Base-by-base conservation (phyloP, 2,797 vertebrate genomes). In the Myotis findleyi region DNA sequence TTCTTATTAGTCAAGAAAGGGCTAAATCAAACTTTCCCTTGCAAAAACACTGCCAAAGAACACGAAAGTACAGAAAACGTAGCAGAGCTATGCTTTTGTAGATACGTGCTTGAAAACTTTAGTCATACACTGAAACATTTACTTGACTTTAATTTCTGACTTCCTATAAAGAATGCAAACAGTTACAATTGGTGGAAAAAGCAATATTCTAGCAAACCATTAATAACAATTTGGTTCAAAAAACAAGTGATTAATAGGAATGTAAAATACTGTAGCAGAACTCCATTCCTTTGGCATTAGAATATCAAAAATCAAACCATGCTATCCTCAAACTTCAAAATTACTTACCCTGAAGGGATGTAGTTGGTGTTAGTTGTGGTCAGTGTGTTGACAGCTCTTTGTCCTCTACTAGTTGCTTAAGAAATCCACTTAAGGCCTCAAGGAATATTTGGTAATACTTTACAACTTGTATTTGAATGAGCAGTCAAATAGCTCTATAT, bases 281-380 rank as follows among this genome's bases (percentile, higher is more conserved):
- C 20, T 33, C 18, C 41, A 81, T 55, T 86, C 36, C 23, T 53
- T 68, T 81, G 47, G 30, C 14, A 57, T 57, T 71, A 86, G 30
- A 85, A 30, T 62, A 51, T 55, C 49, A 92, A 94, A 95, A 96
- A 75, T 76, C 47, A 88, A 89, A 91, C n/a, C 25, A 76, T 6
- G 33, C 36, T 75, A 33, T 75, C 86, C 33, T 73, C 51, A 77
- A 87, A 77, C 53, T 81, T 57, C 62, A 85, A 59, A 80, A 79
- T 6, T 91, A 36, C 36, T 95, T 73, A 88, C 62, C 36, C 36
- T n/a, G 64, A 93, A 83, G 49, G 44, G 76, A 87, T 80, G 87
- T 68, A 66, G 62, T 14, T 49, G 47, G n/a, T 12, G 10, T 64
- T 41, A 91, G 51, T 18, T 84, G 59, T 53, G 44, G 64, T 93